Evolutionary conservation across 2,888 invertebrate genomes (phyloP).

Genomic region (Augiades crinisus): DNA sequence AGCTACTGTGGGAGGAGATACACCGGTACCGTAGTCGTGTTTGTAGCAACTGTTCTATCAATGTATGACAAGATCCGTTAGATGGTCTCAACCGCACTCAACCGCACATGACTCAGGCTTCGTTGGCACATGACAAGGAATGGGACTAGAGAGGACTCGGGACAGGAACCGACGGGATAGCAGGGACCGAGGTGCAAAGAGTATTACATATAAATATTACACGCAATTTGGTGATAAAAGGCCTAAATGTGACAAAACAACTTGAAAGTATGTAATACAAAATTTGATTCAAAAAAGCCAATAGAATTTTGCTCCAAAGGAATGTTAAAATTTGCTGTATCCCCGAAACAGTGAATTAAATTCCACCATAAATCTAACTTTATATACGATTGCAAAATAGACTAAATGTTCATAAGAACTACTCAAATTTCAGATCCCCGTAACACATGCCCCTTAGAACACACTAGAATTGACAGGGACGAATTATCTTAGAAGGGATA

Average conservation of each 20-base stretch:
- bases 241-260: constrained; percentile 29
- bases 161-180: constrained; percentile 60
- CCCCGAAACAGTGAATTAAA: constrained; percentile 59
- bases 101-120: constrained; percentile 58
- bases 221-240: constrained; percentile 40
- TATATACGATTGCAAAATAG: constrained; percentile 58
- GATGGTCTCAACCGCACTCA: constrained; percentile 41
- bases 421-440: constrained; percentile 63
- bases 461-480: constrained; percentile 11
- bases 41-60: neutral
- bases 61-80: neutral
- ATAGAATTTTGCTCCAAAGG: constrained; percentile 65
- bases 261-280: constrained; percentile 31
- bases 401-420: constrained; percentile 61
- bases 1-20: constrained; percentile 11
- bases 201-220: constrained; percentile 42
- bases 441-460: constrained; percentile 19
- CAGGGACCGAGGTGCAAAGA: constrained; percentile 50
- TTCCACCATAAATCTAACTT: constrained; percentile 56
- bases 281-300: constrained; percentile 42
- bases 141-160: constrained; percentile 75
- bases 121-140: constrained; percentile 75
- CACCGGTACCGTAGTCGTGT: neutral
- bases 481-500: no score
- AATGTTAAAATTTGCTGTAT: constrained; percentile 67